Conservation (phyloP, 2,797 vertebrate species). For the Neopelma chrysocephalum region DNA sequence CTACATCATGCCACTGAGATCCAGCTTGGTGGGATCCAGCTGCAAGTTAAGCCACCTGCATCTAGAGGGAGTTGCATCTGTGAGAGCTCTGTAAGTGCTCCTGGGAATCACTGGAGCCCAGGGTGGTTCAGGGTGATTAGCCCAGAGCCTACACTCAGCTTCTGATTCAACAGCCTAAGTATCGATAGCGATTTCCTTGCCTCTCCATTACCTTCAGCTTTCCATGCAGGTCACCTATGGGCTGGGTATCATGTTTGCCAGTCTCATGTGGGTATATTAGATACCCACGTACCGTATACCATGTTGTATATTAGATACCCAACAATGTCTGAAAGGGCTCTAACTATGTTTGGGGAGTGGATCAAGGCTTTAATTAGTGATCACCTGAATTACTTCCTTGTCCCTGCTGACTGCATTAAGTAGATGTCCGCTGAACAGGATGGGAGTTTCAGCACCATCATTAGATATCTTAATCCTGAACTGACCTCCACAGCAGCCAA, state of each 20-base stretch:
- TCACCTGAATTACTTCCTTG: neutral
- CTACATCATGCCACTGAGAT: neutral
- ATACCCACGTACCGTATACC: neutral
- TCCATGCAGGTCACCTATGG: neutral
- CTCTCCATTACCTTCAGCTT: neutral
- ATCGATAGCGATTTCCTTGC: neutral
- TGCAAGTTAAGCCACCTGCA: neutral
- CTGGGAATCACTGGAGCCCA: neutral
- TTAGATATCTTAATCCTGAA: neutral
- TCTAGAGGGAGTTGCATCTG: neutral
- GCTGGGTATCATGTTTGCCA: neutral
- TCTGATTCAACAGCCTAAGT: neutral
- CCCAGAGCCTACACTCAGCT: neutral
- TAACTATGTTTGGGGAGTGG: neutral
- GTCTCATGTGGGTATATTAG: neutral
- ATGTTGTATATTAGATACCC: neutral
- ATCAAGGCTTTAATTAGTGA: neutral
- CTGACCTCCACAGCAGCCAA: neutral
- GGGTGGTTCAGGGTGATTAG: neutral
- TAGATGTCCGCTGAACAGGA: neutral
- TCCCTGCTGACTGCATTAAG: neutral
- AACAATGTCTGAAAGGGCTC: neutral
- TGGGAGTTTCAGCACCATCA: neutral
- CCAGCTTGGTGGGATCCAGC: neutral
- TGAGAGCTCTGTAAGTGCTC: neutral